Evolutionary conservation across 2,113 vertebrate genomes (phyloP).

Genomic region (Chitala chitala): DNA sequence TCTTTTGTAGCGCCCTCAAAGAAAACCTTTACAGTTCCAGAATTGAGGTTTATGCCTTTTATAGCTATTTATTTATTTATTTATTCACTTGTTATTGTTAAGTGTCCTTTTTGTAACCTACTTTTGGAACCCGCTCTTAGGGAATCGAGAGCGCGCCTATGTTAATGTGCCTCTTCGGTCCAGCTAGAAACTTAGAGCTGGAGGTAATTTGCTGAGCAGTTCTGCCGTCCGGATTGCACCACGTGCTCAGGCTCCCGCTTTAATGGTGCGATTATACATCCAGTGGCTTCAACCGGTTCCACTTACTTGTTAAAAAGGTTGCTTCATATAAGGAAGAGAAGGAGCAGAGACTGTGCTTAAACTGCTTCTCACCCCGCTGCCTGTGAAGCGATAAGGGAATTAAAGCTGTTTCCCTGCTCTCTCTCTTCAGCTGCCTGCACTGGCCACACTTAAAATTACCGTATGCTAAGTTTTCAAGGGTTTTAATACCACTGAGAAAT

Average conservation of each 20-base stretch:
- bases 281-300: conserved; percentile 20
- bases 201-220: not conserved
- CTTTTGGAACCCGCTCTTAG: not conserved
- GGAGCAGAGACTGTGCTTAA: conserved; percentile 42
- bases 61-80: too few species aligned
- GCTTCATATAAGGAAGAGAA: conserved; percentile 29
- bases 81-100: not conserved
- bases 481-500: conserved; percentile 29
- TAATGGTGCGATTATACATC: conserved; percentile 31
- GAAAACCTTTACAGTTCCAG: not conserved
- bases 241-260: conserved; percentile 30
- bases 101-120: not conserved
- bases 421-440: conserved; percentile 41
- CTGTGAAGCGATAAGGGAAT: conserved; percentile 55
- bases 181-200: not conserved
- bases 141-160: not conserved
- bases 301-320: conserved; percentile 39
- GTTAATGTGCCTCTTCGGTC: not conserved
- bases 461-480: conserved; percentile 29
- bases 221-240: not conserved
- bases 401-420: conserved; percentile 38
- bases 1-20: conserved; percentile 28
- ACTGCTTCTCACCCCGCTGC: conserved; percentile 49
- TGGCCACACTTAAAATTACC: conserved; percentile 36
- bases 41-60: not conserved